phyloP scores from a whole-genome alignment of 2,113 vertebrate genomes.

The Neolamprologus hecqui region DNA sequence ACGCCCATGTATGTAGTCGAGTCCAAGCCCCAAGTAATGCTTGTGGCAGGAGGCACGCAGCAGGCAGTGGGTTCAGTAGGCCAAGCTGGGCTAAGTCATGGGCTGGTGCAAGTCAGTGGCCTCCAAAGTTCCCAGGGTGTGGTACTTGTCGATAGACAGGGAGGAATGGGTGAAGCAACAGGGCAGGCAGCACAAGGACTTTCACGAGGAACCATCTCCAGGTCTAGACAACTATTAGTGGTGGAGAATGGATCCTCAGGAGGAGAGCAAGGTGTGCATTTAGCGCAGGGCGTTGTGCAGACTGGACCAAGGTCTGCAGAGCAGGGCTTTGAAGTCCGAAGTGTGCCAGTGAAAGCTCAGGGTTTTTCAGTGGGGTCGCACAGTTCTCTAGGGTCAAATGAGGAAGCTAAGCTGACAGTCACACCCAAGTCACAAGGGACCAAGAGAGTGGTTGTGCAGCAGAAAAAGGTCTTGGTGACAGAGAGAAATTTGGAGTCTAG shows the following conservation, averaged over 20 bases:
- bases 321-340: constrained; percentile 1
- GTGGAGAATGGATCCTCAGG: constrained; percentile 33
- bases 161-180: neutral
- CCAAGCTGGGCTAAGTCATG: constrained; percentile 72
- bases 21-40: constrained; percentile 43
- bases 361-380: neutral
- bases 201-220: constrained; percentile 14
- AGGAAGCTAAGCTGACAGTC: neutral
- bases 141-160: constrained; percentile 55
- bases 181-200: constrained; percentile 4
- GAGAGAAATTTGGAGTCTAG: constrained; percentile 53
- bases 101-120: constrained; percentile 70
- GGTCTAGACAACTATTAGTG: constrained; percentile 28
- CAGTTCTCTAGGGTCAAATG: constrained; percentile 14
- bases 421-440: constrained; percentile 25
- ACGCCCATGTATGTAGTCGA: constrained; percentile 69
- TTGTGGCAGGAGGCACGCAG: constrained; percentile 47
- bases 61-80: constrained; percentile 34
- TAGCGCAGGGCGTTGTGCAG: neutral
- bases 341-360: neutral
- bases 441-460: constrained; percentile 54
- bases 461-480: constrained; percentile 54
- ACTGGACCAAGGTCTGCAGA: neutral
- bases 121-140: constrained; percentile 57
- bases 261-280: neutral